Percentiles rank a stretch among this genome's conserved stretches.
Conservation (phyloP, 92 coral and sea anemone genomes). For the Zoanthus gigantus region DNA sequence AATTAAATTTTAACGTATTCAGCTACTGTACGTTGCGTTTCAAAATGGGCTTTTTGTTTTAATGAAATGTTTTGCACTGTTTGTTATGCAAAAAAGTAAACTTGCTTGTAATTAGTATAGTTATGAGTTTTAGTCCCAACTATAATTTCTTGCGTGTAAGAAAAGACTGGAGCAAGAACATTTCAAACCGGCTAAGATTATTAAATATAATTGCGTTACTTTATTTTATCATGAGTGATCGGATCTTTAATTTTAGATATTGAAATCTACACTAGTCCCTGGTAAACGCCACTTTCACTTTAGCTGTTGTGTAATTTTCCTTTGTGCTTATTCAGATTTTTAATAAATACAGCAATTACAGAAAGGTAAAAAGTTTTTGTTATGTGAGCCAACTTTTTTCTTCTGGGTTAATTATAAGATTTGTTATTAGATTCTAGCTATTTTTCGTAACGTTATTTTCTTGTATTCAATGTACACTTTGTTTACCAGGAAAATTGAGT, state of each 20-base stretch:
- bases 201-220: background rate
- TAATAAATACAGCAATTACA: background rate
- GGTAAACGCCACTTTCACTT: background rate
- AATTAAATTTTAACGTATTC: background rate
- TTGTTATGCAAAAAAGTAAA: constrained; percentile 42
- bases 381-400: background rate
- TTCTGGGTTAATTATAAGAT: too few relatives aligned
- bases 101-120: background rate
- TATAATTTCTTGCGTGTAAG: constrained; percentile 2
- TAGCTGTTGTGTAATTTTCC: constrained; percentile 1
- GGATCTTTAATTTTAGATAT: background rate
- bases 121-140: background rate
- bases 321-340: constrained; percentile 5
- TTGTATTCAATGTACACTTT: too few relatives aligned
- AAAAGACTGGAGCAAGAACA: background rate
- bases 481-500: too few relatives aligned
- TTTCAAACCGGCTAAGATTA: background rate
- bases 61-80: background rate
- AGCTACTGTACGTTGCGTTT: background rate
- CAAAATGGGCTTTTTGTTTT: background rate
- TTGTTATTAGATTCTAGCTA: too few relatives aligned
- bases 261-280: background rate
- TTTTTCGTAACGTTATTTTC: too few relatives aligned
- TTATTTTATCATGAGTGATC: background rate
- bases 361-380: background rate